Base-by-base conservation (phyloP, 2,888 invertebrate genomes). In the Cryptops parisi region DNA sequence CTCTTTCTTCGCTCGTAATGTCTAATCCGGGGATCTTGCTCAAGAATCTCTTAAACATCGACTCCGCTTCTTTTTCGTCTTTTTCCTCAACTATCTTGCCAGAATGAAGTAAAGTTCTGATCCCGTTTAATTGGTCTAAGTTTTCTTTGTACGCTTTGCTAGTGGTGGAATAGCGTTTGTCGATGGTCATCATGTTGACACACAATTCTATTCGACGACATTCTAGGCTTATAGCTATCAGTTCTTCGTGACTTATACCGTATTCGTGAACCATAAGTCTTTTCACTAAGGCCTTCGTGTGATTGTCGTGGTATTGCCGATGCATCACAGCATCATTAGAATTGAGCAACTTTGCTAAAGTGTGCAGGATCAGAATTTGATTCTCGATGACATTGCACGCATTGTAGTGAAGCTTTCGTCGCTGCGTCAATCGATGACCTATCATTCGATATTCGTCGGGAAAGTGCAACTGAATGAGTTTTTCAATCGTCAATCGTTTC, bases 1-100 rank as follows among this genome's bases (percentile, higher is more conserved):
- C 61, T 39, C 73, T 68, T 63, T 81, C 79, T 5, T 60, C 58
- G 1, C 72, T 67, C 1, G 68, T 64, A 24, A 75, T 59, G n/a
- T 56, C 60, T 17, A 65, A 50, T 2, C 58, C 60, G 24, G 49
- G 15, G 4, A 19, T n/a, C n/a, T n/a, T n/a, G n/a, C n/a, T n/a
- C n/a, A n/a, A n/a, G n/a, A n/a, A n/a, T n/a, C n/a, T n/a, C n/a
- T n/a, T n/a, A n/a, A n/a, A n/a, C n/a, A n/a, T n/a, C n/a, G n/a
- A n/a, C n/a, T n/a, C n/a, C n/a, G n/a, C n/a, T n/a, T n/a, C n/a
- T n/a, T n/a, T n/a, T n/a, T n/a, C n/a, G n/a, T n/a, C n/a, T n/a
- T n/a, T n/a, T n/a, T n/a, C n/a, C n/a, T n/a, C n/a, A n/a, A n/a
- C n/a, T n/a, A n/a, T n/a, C n/a, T n/a, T n/a, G n/a, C n/a, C n/a